A percentile compares a stretch with the other conserved stretches of the same genome.
Conservation (phyloP, 1,140 invertebrate genomes). For the Hirudo medicinalis region DNA sequence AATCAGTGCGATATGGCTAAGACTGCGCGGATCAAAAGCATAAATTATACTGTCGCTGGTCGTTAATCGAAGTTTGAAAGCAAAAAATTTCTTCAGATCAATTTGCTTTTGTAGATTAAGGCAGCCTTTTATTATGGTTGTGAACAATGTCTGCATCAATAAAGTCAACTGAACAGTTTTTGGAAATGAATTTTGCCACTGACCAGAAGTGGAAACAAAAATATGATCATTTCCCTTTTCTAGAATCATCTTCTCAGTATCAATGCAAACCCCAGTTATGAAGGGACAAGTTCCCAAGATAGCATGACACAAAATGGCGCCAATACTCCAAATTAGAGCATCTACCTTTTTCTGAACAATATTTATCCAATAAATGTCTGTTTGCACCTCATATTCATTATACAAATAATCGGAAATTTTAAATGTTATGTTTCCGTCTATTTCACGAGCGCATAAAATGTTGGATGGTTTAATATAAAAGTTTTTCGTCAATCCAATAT, state of each 20-base stretch:
- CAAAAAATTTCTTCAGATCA: too few species aligned
- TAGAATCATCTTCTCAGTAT: background rate
- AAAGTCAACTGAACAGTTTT: background rate
- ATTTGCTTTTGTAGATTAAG: background rate
- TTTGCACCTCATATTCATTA: background rate
- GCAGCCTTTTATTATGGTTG: background rate
- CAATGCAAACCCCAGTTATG: background rate
- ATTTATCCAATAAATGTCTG: background rate
- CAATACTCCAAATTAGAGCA: background rate
- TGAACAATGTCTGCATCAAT: background rate
- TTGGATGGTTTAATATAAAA: background rate
- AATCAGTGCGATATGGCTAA: too few species aligned
- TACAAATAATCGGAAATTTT: constrained; percentile 4
- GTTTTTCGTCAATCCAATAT: background rate
- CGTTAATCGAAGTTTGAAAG: too few species aligned
- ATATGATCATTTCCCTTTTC: background rate
- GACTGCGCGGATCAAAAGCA: too few species aligned
- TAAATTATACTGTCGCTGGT: too few species aligned
- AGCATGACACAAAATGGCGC: background rate
- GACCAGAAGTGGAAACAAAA: background rate
- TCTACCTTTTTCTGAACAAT: background rate
- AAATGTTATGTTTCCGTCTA: background rate
- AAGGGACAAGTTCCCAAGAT: background rate
- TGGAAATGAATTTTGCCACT: background rate
- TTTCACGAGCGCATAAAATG: background rate